Evolutionary conservation across 2,113 vertebrate species (phyloP), one percentile per base, ranked within the genome.

Genomic region (Hypocryptadius cinnamomeus): DNA sequence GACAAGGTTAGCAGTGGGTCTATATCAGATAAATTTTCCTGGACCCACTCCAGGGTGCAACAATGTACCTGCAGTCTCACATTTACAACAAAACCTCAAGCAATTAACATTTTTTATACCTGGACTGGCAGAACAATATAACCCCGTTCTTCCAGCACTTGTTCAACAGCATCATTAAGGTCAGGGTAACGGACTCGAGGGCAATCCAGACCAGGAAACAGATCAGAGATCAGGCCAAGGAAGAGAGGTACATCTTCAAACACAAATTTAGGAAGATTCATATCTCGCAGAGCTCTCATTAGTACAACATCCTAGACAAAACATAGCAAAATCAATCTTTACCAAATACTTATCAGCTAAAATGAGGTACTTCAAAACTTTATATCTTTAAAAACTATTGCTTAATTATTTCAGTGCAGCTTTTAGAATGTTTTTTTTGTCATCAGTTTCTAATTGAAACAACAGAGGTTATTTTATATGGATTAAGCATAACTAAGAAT

Each of bases 211-310:
- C 99, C 99, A 5, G 99, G 99, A 86, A 99, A 99, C 40, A 99
- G 97, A 72, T 99, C 99, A 19, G 98, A 98, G 85, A 99, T 99
- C 45, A 99, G 96, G 25, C 99, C 99, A 19, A 99, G 98, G 93
- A 99, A 99, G 63, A 99, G 98, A 51, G 99, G 99, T 11, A 99
- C 98, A 1, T 99, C 99, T 92, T 99, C 99, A 95, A 99, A 99
- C 56, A 99, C 98, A 91, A 99, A 98, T 96, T 99, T 99, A 83
- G 99, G 99, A 69, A 99, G 98, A 93, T 99, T 99, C 99, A 99
- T 99, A 95, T 99, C 99, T 81, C 99, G 97, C 51, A 99, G 97
- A 16, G 99, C 99, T 80, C 99, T 97, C 99, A 99, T 99, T 92
- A 99, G 92, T 42, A 99, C 99, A 85, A 99, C 98, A 30, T 99